Percentiles rank a stretch among this genome's conserved stretches.
Evolutionary conservation across 2,888 invertebrate genomes (phyloP).

Genomic region (Acanthosepion pharaonis): DNA sequence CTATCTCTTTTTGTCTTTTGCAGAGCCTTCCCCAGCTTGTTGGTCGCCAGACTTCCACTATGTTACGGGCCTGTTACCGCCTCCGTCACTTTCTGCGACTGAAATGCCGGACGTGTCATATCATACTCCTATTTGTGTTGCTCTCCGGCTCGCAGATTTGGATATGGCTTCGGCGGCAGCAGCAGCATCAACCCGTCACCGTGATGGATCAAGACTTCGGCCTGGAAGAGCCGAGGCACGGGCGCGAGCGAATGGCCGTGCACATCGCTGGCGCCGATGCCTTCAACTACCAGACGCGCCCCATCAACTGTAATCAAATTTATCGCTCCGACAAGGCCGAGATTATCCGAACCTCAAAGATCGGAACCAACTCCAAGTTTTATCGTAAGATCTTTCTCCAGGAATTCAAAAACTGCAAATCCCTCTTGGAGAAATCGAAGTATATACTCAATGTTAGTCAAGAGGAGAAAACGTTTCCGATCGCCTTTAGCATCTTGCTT

Average conservation of each 20-base stretch:
- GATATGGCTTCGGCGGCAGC: constrained; percentile 43
- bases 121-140: background rate
- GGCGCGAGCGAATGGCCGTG: constrained; percentile 41
- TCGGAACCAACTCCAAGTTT: constrained; percentile 38
- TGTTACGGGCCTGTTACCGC: constrained; percentile 43
- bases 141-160: constrained; percentile 40
- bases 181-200: background rate
- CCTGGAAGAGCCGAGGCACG: constrained; percentile 36
- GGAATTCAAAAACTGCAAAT: constrained; percentile 38
- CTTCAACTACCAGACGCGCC: constrained; percentile 37
- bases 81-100: constrained; percentile 37
- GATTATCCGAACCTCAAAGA: constrained; percentile 40
- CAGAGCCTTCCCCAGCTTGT: constrained; percentile 8
- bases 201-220: constrained; percentile 4
- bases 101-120: constrained; percentile 6
- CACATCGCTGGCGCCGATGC: constrained; percentile 40
- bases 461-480: constrained; percentile 65
- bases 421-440: background rate
- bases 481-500: constrained; percentile 70
- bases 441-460: constrained; percentile 47
- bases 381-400: constrained; percentile 25
- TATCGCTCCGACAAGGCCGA: constrained; percentile 34
- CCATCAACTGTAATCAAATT: constrained; percentile 39
- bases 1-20: background rate
- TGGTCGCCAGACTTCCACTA: background rate